These are phyloP conservation scores for Calameuta filiformis DNA, from an alignment of 2,888 invertebrate species.

Conservation along the genomic window DNA sequence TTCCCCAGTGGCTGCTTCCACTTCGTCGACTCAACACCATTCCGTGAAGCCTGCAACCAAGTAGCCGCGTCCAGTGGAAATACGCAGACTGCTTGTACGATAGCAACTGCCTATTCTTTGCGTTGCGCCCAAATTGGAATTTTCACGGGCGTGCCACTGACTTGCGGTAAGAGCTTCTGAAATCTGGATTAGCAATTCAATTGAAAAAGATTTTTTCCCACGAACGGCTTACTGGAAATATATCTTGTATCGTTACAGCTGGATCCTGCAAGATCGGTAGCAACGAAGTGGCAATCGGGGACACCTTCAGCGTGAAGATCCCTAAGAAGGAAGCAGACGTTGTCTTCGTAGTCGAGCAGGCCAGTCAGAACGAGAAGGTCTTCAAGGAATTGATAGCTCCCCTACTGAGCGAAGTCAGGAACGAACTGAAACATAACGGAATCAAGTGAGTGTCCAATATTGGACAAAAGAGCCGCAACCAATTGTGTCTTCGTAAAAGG, in stretches of 20 bases:
- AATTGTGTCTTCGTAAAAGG: constrained; percentile 65
- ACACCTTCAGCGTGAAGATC: constrained; percentile 73
- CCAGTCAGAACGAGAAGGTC: constrained; percentile 71
- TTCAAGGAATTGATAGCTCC: constrained; percentile 75
- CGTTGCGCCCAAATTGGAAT: constrained; percentile 73
- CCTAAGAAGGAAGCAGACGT: constrained; percentile 85
- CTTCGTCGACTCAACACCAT: constrained; percentile 67
- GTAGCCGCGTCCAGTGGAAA: constrained; percentile 68
- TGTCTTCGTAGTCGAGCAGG: constrained; percentile 80
- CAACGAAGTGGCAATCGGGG: constrained; percentile 69
- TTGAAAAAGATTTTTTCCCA: not conserved
- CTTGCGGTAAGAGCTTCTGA: constrained; percentile 71
- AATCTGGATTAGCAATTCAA: not conserved
- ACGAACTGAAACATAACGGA: constrained; percentile 73
- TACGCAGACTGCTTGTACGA: constrained; percentile 72
- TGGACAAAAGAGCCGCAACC: constrained; percentile 29
- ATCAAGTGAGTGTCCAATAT: constrained; percentile 68
- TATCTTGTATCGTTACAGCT: no score
- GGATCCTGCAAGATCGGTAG: constrained; percentile 67
- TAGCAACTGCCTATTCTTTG: constrained; percentile 77
- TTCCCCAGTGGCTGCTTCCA: constrained; percentile 66
- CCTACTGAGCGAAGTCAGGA: constrained; percentile 71
- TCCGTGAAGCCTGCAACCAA: constrained; percentile 81
- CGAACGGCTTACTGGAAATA: no score
- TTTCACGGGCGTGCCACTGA: constrained; percentile 72